Evolutionary conservation across 1,140 invertebrate genomes (phyloP).

Genomic region (Lasioglossum albipes): DNA sequence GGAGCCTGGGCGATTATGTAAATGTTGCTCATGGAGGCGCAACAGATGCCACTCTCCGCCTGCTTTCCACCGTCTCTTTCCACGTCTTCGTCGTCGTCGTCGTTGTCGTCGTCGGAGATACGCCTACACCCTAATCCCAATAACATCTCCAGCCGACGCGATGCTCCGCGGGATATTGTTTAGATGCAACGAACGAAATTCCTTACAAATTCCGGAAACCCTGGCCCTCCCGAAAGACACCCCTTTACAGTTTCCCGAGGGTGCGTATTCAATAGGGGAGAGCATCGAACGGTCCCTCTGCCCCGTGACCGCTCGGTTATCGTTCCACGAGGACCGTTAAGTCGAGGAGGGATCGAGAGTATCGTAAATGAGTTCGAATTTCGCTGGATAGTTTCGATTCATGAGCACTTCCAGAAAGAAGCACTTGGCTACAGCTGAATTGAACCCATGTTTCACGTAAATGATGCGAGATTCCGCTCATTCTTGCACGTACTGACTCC

Average conservation of each 20-base stretch:
- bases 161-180: conserved; percentile 71
- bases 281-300: conserved; percentile 14
- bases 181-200: conserved; percentile 72
- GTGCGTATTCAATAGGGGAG: conserved; percentile 59
- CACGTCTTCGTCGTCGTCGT: conserved; percentile 40
- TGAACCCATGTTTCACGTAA: too few relatives aligned
- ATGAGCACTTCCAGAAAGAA: too few relatives aligned
- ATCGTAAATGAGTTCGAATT: too few relatives aligned
- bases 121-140: conserved; percentile 61
- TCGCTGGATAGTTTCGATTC: too few relatives aligned
- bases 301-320: neutral
- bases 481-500: too few relatives aligned
- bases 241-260: conserved; percentile 6
- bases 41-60: conserved; percentile 75
- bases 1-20: conserved; percentile 75
- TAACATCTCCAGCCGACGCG: conserved; percentile 52
- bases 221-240: neutral
- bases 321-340: neutral
- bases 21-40: conserved; percentile 78
- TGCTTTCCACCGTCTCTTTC: conserved; percentile 48
- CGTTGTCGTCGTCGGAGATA: neutral
- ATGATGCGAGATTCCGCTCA: too few relatives aligned
- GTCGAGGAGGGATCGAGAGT: neutral
- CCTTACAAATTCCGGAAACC: conserved; percentile 72
- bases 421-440: too few relatives aligned